Evolutionary conservation across 2,113 vertebrate genomes (phyloP), one percentile per base, ranked within the genome.

Genomic region (Hippocampus zosterae): DNA sequence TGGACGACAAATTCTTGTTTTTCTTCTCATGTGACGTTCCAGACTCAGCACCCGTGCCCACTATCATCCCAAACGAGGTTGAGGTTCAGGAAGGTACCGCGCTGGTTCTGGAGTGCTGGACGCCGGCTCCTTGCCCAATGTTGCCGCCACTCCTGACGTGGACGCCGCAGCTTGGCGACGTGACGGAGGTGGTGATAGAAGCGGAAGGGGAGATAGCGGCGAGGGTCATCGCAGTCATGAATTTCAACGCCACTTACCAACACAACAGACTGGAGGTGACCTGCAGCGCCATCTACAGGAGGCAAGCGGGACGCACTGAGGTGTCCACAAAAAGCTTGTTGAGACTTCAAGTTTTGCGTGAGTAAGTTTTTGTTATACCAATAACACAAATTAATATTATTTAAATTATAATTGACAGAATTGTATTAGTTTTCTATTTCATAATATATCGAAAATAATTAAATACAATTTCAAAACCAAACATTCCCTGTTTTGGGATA

Each of bases 91-190:
- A 89, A 72, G 88, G 88, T n/a, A 8, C 71, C 29, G 25, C 44
- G 6, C 75, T 88, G 69, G 74, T 29, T 18, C 12, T 91, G 61
- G 81, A 4, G 61, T 91, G 90, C 75, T 73, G 81, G 0, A 80
- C 88, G 41, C 33, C 56, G 8, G 62, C 75, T 0, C 71, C 81
- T 5, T 91, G 89, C 80, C 83, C 85, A 11, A 0, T 41, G 29
- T 72, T 79, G 19, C 85, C 84, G 21, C 90, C 89, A 7, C 40
- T 67, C 62, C 69, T 90, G 37, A 85, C 80, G 2, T 91, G 89
- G 90, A 74, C 62, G 1, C 85, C 87, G 7, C 23, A 1, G 40
- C 4, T 83, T n/a, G 85, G 79, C 13, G 75, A 82, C 60, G 53
- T 8, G 18, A 64, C 81, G 65, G 76, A 84, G 67, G 57, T 8